Evolutionary conservation across 2,113 vertebrate species (phyloP), one percentile per base, ranked within the genome.

Genomic region (Ondatra zibethicus): DNA sequence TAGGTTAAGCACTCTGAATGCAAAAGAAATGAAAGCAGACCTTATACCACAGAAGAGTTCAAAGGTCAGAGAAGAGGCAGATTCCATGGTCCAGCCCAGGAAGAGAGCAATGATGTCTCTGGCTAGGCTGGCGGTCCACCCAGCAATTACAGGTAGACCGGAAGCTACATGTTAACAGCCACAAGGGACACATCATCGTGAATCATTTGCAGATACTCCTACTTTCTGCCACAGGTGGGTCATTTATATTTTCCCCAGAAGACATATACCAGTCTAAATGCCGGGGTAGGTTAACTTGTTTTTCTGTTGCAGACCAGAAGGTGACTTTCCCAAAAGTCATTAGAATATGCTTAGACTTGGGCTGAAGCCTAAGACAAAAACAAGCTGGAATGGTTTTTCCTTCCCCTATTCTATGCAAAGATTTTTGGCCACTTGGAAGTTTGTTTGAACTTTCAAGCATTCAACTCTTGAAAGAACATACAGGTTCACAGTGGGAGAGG

Each of bases 181-280:
- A 61, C 58, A 76, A 97, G 89, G 65, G 95, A 96, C 36, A 86
- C 94, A 94, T 92, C 92, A 84, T 45, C 4, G 6, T 95, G 94
- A 96, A 89, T 96, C 92, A 96, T 87, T 92, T 92, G 47, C 55
- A 89, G 73, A 75, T 89, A 61, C 36, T 76, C 68, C 96, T 92
- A 72, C 66, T 89, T 82, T 45, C 89, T 97, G 95, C 94, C 94
- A 92, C 93, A 97, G 87, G 93, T 96, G 72, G 94, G 90, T 94
- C 63, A 75, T 97, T 96, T 96, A 31, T 93, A 70, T 80, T 96
- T 97, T 95, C 65, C 27, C 87, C 95, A 77, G 78, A 95, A 95
- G 39, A 89, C 91, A 73, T 92, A 47, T 78, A 27, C 72, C 65
- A 45, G 82, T 65, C 70, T 89, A 58, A 94, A 68, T 58, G 39